phyloP scores from a whole-genome alignment of 1,140 invertebrate species.

The Meloidogyne floridensis region DNA sequence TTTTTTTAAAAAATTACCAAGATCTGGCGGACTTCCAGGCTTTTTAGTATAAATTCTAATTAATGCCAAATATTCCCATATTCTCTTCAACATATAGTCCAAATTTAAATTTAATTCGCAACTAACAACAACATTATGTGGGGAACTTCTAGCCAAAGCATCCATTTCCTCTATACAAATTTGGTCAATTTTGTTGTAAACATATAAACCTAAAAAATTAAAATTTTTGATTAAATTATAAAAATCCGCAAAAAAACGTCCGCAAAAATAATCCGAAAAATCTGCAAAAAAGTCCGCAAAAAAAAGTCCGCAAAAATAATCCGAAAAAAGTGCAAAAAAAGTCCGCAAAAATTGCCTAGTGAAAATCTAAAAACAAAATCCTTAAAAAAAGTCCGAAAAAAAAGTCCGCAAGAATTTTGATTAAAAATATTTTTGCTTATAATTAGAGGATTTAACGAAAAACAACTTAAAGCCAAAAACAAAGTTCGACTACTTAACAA shows the following conservation, averaged over 20 bases:
- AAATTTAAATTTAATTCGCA: constrained; percentile 99
- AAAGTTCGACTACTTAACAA: background rate
- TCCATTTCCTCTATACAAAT: constrained; percentile 98
- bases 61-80: constrained; percentile 91
- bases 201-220: constrained; percentile 65
- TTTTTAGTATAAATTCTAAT: constrained; percentile 98
- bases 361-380: no score
- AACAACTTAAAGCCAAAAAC: no score
- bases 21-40: constrained; percentile 74
- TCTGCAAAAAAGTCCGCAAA: no score
- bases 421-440: no score
- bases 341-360: no score
- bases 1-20: constrained; percentile 58
- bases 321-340: no score
- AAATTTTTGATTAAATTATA: background rate
- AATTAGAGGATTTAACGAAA: no score
- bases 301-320: no score
- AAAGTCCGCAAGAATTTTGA: no score
- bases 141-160: constrained; percentile 81
- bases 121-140: constrained; percentile 90
- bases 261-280: no score
- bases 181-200: constrained; percentile 99
- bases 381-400: no score
- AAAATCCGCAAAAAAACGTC: no score
- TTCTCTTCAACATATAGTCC: constrained; percentile 83